Percentiles rank a stretch among this genome's conserved stretches.
Conservation (phyloP, 2,888 invertebrate genomes). For the Creontiades dilutus region DNA sequence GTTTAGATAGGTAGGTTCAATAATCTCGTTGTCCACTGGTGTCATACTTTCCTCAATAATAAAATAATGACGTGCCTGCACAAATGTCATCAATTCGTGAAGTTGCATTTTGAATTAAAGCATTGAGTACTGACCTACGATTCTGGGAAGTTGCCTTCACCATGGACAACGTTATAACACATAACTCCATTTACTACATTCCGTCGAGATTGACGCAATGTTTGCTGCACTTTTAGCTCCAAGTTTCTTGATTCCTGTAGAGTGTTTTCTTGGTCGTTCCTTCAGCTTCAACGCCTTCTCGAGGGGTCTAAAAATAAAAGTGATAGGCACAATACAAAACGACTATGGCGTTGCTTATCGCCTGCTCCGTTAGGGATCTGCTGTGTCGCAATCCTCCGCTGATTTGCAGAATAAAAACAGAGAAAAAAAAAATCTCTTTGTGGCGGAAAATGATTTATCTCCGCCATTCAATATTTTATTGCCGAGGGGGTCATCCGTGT, state of each 20-base stretch:
- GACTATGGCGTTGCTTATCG: neutral
- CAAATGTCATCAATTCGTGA: too few species aligned
- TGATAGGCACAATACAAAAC: neutral
- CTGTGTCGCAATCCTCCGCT: slow-evolving; percentile 11
- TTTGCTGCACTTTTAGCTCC: neutral
- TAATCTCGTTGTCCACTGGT: too few species aligned
- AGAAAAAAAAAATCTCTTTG: neutral
- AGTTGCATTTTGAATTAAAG: too few species aligned
- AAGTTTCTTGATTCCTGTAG: neutral
- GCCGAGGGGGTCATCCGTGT: neutral
- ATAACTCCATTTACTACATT: too few species aligned
- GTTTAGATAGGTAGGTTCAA: too few species aligned
- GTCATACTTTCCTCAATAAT: too few species aligned
- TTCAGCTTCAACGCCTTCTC: slow-evolving; percentile 1
- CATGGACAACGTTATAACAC: too few species aligned
- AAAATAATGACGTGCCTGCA: too few species aligned
- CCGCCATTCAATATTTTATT: neutral
- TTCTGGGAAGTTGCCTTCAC: too few species aligned
- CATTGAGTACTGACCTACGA: too few species aligned
- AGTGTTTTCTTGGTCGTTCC: neutral
- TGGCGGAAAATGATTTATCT: neutral
- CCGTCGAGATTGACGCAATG: too few species aligned
- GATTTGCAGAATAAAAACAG: neutral
- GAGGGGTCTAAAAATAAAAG: slow-evolving; percentile 35
- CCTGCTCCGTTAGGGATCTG: neutral